Percentiles rank a stretch among this genome's conserved stretches.
Conservation (phyloP, 2,113 vertebrate genomes). For the human region DNA sequence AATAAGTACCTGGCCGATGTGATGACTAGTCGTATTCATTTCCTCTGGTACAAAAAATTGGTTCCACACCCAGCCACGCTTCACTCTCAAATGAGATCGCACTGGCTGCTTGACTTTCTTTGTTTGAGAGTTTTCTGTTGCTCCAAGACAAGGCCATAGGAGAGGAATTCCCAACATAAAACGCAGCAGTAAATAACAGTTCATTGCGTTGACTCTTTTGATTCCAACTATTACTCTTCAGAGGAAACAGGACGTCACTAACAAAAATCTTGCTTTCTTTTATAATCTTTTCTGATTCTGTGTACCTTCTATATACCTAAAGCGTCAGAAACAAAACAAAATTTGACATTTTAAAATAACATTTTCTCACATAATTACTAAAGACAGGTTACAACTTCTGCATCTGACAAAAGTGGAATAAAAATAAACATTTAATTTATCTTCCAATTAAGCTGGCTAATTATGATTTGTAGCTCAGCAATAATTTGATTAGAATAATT, state of each 20-base stretch:
- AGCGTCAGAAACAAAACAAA: conserved; percentile 53
- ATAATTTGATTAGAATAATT: conserved; percentile 73
- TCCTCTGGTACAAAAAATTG: conserved; percentile 92
- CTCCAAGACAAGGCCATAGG: conserved; percentile 75
- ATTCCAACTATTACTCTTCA: conserved; percentile 54
- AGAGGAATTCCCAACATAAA: conserved; percentile 80
- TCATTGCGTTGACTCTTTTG: conserved; percentile 79
- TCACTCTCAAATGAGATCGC: conserved; percentile 80
- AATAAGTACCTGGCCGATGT: conserved; percentile 90
- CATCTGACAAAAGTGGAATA: conserved; percentile 35
- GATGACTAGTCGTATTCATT: conserved; percentile 74
- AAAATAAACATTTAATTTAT: conserved; percentile 73
- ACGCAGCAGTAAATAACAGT: conserved; percentile 67
- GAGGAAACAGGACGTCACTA: neutral
- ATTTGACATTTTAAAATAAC: conserved; percentile 14
- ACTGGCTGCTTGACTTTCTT: neutral
- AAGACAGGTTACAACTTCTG: conserved; percentile 39
- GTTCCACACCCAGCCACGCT: conserved; percentile 91
- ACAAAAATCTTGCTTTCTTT: conserved; percentile 8
- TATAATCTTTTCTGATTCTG: neutral
- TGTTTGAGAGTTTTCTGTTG: neutral
- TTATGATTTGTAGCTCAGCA: conserved; percentile 66
- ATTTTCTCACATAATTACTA: neutral
- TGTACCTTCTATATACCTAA: neutral
- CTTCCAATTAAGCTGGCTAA: conserved; percentile 69